Conservation (phyloP, 2,888 invertebrate species). For the Furcula furcula region DNA sequence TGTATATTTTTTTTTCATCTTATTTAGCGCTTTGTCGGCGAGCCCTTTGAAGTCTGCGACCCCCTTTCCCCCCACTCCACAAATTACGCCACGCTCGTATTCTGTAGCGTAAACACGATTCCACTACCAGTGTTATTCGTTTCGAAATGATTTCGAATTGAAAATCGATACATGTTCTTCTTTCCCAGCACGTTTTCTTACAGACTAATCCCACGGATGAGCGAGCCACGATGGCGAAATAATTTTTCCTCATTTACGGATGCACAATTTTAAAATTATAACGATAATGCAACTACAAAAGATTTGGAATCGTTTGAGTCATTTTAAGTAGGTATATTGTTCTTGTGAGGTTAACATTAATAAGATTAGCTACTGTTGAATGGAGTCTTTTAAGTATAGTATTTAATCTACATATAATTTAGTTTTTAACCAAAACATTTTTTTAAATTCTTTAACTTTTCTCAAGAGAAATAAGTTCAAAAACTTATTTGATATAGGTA, state of each 20-base stretch:
- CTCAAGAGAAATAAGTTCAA: too few species aligned
- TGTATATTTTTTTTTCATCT: constrained; percentile 75
- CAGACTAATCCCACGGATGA: constrained; percentile 11
- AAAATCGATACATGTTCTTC: constrained; percentile 6
- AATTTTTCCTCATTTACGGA: constrained; percentile 6
- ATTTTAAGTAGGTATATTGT: too few species aligned
- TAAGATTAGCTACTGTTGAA: too few species aligned
- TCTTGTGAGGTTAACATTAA: too few species aligned
- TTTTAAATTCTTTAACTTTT: too few species aligned
- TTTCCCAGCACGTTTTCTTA: constrained; percentile 1
- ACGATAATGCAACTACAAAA: background rate
- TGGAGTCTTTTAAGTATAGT: too few species aligned
- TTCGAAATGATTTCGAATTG: constrained; percentile 18
- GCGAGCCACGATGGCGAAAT: constrained; percentile 14
- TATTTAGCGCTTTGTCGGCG: constrained; percentile 81
- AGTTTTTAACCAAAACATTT: too few species aligned
- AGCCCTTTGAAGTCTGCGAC: constrained; percentile 72
- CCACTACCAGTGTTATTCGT: constrained; percentile 50
- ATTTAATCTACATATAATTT: too few species aligned
- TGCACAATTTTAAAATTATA: background rate
- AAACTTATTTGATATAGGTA: too few species aligned
- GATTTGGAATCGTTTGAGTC: background rate
- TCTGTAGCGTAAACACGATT: constrained; percentile 64
- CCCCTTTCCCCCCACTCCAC: constrained; percentile 37
- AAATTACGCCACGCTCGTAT: constrained; percentile 75